A percentile compares a stretch with the other conserved stretches of the same genome.
phyloP scores from a whole-genome alignment of 1,140 invertebrate genomes.

The Drosophila hydei region DNA sequence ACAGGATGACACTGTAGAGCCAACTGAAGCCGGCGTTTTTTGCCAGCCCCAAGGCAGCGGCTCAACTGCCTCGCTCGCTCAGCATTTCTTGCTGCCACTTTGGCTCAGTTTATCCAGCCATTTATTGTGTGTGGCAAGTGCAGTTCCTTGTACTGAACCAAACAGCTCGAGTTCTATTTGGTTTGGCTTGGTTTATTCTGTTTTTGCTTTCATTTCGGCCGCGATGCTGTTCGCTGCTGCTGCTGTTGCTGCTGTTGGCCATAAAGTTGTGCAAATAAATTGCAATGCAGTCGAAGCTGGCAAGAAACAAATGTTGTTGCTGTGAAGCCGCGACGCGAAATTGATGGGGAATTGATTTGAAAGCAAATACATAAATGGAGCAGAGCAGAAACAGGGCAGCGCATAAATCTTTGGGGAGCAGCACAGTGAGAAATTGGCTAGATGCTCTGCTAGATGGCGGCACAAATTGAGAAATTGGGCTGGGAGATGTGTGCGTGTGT shows the following conservation, averaged over 20 bases:
- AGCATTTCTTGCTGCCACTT: constrained; percentile 13
- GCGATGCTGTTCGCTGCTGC: constrained; percentile 34
- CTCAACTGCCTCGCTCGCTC: neutral
- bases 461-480: constrained; percentile 38
- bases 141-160: constrained; percentile 64
- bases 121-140: constrained; percentile 79
- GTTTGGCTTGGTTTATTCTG: constrained; percentile 42
- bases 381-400: constrained; percentile 33
- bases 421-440: constrained; percentile 49
- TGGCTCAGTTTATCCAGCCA: constrained; percentile 60
- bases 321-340: constrained; percentile 67
- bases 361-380: constrained; percentile 80
- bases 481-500: neutral
- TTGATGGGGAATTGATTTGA: constrained; percentile 81
- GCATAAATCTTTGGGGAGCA: constrained; percentile 51
- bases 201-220: constrained; percentile 44
- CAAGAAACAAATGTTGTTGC: constrained; percentile 62
- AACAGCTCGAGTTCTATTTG: constrained; percentile 65
- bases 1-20: constrained; percentile 24
- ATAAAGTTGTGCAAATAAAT: constrained; percentile 70
- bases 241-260: constrained; percentile 24
- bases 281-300: constrained; percentile 56
- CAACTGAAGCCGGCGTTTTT: neutral
- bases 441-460: constrained; percentile 33
- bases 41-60: constrained; percentile 1